These are phyloP conservation scores for Dermatemys mawii DNA, from an alignment of 2,113 vertebrate genomes.

Conservation along the genomic window DNA sequence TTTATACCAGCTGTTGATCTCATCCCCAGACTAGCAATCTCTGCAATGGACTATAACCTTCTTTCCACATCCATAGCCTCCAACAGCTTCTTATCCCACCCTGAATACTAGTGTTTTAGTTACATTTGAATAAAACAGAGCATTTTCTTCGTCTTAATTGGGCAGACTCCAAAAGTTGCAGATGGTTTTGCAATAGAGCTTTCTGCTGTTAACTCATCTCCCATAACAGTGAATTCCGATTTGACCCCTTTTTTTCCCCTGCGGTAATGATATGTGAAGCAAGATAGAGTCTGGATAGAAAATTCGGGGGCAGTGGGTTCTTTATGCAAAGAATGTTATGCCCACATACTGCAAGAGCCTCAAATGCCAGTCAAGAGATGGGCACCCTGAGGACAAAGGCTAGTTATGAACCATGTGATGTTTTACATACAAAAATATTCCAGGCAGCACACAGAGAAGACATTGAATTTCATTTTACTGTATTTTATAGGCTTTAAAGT, in stretches of 20 bases:
- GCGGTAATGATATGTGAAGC: not conserved
- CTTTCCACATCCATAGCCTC: not conserved
- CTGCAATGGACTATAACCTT: not conserved
- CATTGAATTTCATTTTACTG: not conserved
- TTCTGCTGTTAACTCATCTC: not conserved
- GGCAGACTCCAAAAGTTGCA: not conserved
- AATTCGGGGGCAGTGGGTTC: not conserved
- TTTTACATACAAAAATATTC: conserved; percentile 37
- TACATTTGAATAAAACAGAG: not conserved
- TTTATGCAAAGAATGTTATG: not conserved
- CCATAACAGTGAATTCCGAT: not conserved
- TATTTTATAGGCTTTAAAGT: conserved; percentile 8
- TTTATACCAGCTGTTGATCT: not conserved
- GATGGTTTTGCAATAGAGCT: not conserved
- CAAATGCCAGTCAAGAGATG: not conserved
- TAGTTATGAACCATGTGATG: not conserved
- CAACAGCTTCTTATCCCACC: not conserved
- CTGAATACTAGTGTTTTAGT: not conserved
- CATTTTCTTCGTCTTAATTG: not conserved
- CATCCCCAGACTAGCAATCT: not conserved
- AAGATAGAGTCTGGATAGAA: not conserved
- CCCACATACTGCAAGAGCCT: fast-evolving
- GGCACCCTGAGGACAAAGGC: not conserved
- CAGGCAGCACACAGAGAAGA: not conserved
- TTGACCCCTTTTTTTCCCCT: not conserved